A percentile compares a stretch with the other conserved stretches of the same genome.
phyloP scores from a whole-genome alignment of 2,888 invertebrate species.

The Drosophila pegasa region DNA sequence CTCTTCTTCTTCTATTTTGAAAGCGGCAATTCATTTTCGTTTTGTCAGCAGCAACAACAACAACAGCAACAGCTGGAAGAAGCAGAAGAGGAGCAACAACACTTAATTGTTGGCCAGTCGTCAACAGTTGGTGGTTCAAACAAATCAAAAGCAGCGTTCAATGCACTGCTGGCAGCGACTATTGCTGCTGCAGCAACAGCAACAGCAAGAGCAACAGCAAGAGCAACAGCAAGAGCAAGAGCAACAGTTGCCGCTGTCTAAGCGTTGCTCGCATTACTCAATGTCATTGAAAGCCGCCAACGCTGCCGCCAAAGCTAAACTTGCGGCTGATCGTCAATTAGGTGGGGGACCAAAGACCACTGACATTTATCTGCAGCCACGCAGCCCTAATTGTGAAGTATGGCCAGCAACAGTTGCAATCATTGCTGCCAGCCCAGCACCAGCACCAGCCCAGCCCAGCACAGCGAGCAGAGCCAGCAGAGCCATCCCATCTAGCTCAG shows the following conservation, averaged over 20 bases:
- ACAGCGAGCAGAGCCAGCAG: background rate
- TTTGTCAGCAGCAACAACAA: constrained; percentile 55
- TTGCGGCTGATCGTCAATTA: constrained; percentile 69
- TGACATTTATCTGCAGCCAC: constrained; percentile 62
- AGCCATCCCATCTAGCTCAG: constrained; percentile 3
- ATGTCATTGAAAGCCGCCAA: constrained; percentile 71
- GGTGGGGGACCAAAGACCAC: constrained; percentile 64
- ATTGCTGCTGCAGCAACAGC: constrained; percentile 5
- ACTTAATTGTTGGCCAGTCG: constrained; percentile 73
- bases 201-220: background rate
- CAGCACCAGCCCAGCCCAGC: background rate
- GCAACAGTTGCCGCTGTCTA: constrained; percentile 26
- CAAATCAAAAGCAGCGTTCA: constrained; percentile 70
- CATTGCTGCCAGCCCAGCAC: constrained; percentile 4
- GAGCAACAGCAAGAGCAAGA: background rate
- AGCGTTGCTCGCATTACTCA: constrained; percentile 75
- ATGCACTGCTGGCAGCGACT: constrained; percentile 39
- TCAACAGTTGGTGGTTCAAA: constrained; percentile 62
- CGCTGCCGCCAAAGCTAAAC: constrained; percentile 63
- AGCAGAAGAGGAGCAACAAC: constrained; percentile 22
- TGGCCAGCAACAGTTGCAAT: constrained; percentile 36
- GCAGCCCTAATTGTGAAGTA: constrained; percentile 65
- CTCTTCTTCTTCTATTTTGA: constrained; percentile 50
- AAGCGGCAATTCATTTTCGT: constrained; percentile 73
- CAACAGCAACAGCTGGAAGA: constrained; percentile 14